phyloP scores from a whole-genome alignment of 2,797 vertebrate genomes.

The Vireo griseus region DNA sequence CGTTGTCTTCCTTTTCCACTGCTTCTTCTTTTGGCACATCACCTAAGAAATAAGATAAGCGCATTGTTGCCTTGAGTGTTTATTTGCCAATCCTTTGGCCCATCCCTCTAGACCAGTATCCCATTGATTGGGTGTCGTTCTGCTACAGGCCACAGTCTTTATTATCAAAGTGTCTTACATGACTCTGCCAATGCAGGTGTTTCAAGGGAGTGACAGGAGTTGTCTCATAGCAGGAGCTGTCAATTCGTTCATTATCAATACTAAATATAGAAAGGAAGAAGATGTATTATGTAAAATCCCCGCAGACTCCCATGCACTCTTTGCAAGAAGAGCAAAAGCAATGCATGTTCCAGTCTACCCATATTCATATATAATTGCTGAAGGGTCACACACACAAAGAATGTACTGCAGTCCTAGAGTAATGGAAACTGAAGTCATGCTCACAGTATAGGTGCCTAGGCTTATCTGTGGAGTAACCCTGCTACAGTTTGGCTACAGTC shows the following conservation, averaged over 20 bases:
- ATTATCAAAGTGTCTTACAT: neutral
- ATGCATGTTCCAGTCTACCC: neutral
- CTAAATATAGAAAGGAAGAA: neutral
- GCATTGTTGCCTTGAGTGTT: accelerated
- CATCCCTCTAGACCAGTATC: neutral
- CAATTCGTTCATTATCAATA: neutral
- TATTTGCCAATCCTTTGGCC: neutral
- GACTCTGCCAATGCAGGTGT: neutral
- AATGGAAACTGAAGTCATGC: neutral
- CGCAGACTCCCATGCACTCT: neutral
- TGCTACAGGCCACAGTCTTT: neutral
- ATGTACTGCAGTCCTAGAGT: accelerated
- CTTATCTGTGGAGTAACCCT: neutral
- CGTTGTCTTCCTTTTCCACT: neutral
- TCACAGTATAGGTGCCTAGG: neutral
- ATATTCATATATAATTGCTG: neutral
- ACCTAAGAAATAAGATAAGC: neutral
- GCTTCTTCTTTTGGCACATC: neutral
- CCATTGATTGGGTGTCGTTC: neutral
- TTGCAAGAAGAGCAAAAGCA: neutral
- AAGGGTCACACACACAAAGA: neutral
- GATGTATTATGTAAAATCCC: neutral
- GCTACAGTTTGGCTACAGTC: neutral
- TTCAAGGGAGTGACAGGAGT: neutral
- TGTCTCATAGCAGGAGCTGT: neutral